These are phyloP conservation scores for Eurosta solidaginis DNA, from an alignment of 1,140 invertebrate species.

Conservation along the genomic window DNA sequence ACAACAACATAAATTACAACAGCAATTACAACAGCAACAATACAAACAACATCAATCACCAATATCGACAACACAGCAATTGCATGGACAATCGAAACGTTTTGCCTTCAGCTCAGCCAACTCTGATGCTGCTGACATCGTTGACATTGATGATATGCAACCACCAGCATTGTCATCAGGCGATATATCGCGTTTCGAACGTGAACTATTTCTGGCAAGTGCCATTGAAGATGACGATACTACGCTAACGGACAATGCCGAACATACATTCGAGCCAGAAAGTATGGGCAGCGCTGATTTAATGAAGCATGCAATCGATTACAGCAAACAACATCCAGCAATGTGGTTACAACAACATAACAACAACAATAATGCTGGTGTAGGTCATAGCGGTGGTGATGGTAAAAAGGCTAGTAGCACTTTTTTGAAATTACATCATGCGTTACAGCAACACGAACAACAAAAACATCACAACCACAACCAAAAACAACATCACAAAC, in stretches of 20 bases:
- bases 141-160: neutral
- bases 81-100: neutral
- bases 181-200: neutral
- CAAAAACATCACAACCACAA: neutral
- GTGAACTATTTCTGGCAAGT: neutral
- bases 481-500: neutral
- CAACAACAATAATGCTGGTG: neutral
- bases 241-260: neutral
- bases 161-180: neutral
- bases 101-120: neutral
- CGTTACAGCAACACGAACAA: neutral
- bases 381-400: neutral
- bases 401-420: neutral
- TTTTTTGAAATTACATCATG: neutral
- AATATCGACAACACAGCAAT: neutral
- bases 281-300: neutral
- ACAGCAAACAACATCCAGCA: neutral
- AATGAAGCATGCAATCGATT: slow-evolving; percentile 21
- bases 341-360: neutral
- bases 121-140: neutral
- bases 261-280: neutral
- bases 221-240: slow-evolving; percentile 1
- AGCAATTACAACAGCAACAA: neutral
- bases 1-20: neutral
- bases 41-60: neutral